Evolutionary conservation across 2,888 invertebrate genomes (phyloP).

Genomic region (Xestia rhomboidea): DNA sequence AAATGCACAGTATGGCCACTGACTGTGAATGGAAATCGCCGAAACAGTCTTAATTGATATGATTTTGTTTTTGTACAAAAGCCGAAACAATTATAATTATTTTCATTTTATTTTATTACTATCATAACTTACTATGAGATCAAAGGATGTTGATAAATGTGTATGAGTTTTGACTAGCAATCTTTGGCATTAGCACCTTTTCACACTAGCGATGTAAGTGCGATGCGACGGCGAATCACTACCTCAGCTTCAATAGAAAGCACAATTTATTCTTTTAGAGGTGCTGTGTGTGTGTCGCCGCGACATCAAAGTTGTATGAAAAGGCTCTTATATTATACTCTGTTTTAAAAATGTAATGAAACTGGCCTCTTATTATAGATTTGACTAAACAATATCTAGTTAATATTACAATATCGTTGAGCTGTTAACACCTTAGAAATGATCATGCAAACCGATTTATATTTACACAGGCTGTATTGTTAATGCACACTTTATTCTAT

Average conservation of each 20-base stretch:
- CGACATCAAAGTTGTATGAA: conserved; percentile 32
- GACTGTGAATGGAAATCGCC: conserved; percentile 71
- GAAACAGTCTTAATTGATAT: conserved; percentile 83
- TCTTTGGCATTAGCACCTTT: conserved; percentile 50
- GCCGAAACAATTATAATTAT: conserved; percentile 72
- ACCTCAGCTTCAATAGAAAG: conserved; percentile 1
- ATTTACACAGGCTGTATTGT: conserved; percentile 81
- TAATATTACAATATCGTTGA: conserved; percentile 87
- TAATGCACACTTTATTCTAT: conserved; percentile 66
- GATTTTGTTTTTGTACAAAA: conserved; percentile 78
- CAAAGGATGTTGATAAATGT: conserved; percentile 64
- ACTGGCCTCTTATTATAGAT: conserved; percentile 80
- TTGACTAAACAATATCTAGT: conserved; percentile 80
- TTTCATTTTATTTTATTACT: conserved; percentile 67
- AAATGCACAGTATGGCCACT: conserved; percentile 86
- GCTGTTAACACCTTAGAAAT: conserved; percentile 86
- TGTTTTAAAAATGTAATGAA: conserved; percentile 63
- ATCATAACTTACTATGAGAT: conserved; percentile 75
- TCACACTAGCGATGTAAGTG: conserved; percentile 30
- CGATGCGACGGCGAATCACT: conserved; percentile 4
- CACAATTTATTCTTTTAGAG: not conserved
- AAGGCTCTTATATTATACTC: conserved; percentile 40
- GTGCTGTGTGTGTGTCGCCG: conserved; percentile 3
- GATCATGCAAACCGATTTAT: conserved; percentile 84
- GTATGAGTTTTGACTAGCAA: conserved; percentile 65